Base-by-base conservation (phyloP, 1,140 invertebrate species). In the Eupristina koningsbergeri region DNA sequence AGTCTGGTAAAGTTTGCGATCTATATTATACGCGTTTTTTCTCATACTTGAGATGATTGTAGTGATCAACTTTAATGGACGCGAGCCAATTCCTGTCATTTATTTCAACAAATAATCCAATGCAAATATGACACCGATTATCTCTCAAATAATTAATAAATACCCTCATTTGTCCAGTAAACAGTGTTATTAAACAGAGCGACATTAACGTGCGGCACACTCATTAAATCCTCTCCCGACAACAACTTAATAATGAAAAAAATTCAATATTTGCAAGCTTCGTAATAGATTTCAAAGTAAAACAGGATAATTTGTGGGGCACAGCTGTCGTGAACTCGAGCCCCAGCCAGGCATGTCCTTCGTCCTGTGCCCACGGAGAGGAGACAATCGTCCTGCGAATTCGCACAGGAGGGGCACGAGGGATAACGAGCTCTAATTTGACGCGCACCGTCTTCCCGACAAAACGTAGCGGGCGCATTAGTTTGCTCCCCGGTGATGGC, bases 381-480 rank as follows among this genome's bases (percentile, higher is more conserved):
- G 3, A 22, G 53, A 58, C 22, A 26, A 26, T 58, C 17, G 47
- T 50, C 47, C 3, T 7, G 58, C 58, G 15, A 75, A 53, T 75
- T 75, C 45, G 73, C 73, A 53, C n/a, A 75, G 9, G n/a, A 50
- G n/a, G 7, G n/a, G 47, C n/a, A 45, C 39, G n/a, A 50, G 8
- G 34, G 15, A n/a, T 80, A 80, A 80, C 41, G 41, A 69, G 34
- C 45, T 41, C 77, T 80, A 80, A 80, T 80, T 80, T 80, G 77
- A 80, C 63, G 77, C 61, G 39, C 63, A 41, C 36, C 76, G 53
- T 41, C 53, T n/a, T 22, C 36, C 36, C 29, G 63, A 41, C 3
- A 36, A 41, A 58, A 36, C 22, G 47, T 58, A 76, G n/a, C n/a
- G n/a, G 13, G 39, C 31, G 22, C 22, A 34, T 19, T 64, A 8